Percentiles rank a stretch among this genome's conserved stretches.
These are phyloP conservation scores for Drosophila birchii DNA, from an alignment of 2,888 invertebrate species.

Conservation along the genomic window DNA sequence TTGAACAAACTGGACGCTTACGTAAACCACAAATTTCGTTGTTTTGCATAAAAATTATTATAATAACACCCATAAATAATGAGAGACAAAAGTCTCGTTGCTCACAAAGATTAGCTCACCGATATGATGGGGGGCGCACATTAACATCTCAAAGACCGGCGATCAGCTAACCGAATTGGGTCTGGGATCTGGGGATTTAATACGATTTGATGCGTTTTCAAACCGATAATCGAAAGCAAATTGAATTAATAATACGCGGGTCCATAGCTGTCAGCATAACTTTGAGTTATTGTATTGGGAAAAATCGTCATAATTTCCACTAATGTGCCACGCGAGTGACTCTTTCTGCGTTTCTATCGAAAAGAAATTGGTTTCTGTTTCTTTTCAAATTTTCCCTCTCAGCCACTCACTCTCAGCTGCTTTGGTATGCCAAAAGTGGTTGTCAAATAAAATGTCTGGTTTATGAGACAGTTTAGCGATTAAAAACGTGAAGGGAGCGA, in stretches of 20 bases:
- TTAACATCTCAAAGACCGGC: conserved; percentile 54
- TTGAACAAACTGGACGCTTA: conserved; percentile 25
- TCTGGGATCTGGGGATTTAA: conserved; percentile 34
- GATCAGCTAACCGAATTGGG: conserved; percentile 54
- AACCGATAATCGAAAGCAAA: conserved; percentile 72
- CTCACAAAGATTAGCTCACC: conserved; percentile 34
- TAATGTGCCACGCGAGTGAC: conserved; percentile 62
- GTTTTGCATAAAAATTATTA: conserved; percentile 43
- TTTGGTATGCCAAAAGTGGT: conserved; percentile 72
- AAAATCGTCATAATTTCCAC: conserved; percentile 78
- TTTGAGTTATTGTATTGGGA: conserved; percentile 70
- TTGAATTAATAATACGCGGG: conserved; percentile 72
- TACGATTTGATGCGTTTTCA: conserved; percentile 45
- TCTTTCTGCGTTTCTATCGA: conserved; percentile 57
- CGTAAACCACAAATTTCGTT: conserved; percentile 27
- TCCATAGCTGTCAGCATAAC: conserved; percentile 68
- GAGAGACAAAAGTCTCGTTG: conserved; percentile 51
- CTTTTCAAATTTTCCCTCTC: conserved; percentile 1
- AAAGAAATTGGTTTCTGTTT: conserved; percentile 67
- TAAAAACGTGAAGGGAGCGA: conserved; percentile 53
- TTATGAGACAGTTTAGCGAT: conserved; percentile 80
- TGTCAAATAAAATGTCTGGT: conserved; percentile 79
- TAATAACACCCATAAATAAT: conserved; percentile 63
- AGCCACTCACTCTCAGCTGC: conserved; percentile 27
- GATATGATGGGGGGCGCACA: conserved; percentile 3